phyloP scores from a whole-genome alignment of 2,113 vertebrate genomes.

The Campylomormyrus tamandua region DNA sequence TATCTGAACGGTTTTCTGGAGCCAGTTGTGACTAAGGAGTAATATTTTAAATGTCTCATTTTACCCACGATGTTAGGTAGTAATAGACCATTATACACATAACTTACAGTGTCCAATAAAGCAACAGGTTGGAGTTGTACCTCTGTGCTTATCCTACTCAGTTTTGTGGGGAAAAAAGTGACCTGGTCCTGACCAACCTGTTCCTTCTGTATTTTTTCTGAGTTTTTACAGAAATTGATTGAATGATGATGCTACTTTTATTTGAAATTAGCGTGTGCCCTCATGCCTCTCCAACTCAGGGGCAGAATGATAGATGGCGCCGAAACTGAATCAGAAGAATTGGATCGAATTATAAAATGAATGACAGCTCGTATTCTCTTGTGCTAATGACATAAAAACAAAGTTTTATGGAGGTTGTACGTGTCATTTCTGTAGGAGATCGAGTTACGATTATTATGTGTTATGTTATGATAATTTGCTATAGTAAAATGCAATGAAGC shows the following conservation, averaged over 20 bases:
- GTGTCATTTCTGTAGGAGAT: background rate
- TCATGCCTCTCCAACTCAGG: background rate
- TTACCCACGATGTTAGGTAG: background rate
- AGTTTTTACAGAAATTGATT: background rate
- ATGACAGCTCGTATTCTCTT: background rate
- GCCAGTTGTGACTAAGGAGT: background rate
- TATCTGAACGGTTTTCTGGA: background rate
- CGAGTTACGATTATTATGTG: background rate
- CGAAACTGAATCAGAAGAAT: background rate
- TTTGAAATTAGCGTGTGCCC: background rate
- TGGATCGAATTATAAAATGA: background rate
- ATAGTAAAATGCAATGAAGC: background rate
- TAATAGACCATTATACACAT: background rate
- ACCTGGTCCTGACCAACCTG: conserved; percentile 7
- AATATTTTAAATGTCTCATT: background rate
- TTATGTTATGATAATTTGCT: background rate
- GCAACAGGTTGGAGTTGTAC: background rate
- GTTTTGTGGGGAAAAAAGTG: background rate
- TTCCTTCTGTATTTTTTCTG: background rate
- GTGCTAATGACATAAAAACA: background rate
- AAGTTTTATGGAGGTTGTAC: background rate
- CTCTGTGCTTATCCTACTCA: background rate
- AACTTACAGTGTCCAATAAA: background rate
- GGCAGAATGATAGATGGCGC: background rate
- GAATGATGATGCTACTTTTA: background rate